These are phyloP conservation scores for Macroglossus sobrinus DNA, from an alignment of 2,113 vertebrate species.

Conservation along the genomic window DNA sequence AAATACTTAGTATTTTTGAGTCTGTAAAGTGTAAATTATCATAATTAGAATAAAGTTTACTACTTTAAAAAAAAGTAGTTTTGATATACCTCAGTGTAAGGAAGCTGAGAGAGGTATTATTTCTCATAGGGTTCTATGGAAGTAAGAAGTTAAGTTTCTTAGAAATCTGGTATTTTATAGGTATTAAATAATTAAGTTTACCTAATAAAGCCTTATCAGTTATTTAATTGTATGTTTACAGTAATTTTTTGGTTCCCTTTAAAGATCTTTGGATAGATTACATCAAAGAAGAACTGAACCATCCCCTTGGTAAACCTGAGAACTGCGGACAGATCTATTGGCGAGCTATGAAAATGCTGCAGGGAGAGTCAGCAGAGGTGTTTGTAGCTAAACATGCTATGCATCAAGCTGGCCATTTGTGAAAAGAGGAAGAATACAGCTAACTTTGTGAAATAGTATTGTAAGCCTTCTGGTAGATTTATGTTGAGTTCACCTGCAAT, in stretches of 20 bases:
- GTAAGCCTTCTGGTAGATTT: background rate
- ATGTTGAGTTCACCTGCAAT: background rate
- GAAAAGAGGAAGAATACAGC: constrained; percentile 49
- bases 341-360: constrained; percentile 94
- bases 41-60: background rate
- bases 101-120: background rate
- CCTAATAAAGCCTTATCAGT: background rate
- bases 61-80: background rate
- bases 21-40: background rate
- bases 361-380: constrained; percentile 88
- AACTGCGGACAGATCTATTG: constrained; percentile 94
- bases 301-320: constrained; percentile 88
- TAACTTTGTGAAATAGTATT: background rate
- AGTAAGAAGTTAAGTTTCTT: constrained; percentile 29
- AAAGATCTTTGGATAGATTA: constrained; percentile 96
- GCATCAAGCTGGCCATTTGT: constrained; percentile 90
- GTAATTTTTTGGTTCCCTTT: constrained; percentile 58
- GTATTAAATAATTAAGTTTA: constrained; percentile 11
- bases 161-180: background rate
- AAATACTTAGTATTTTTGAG: constrained; percentile 11
- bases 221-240: background rate
- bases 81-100: background rate
- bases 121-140: background rate
- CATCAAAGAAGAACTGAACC: constrained; percentile 90
- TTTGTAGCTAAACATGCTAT: constrained; percentile 91